phyloP scores from a whole-genome alignment of 2,797 vertebrate genomes.

The Arctocebus calabarensis region DNA sequence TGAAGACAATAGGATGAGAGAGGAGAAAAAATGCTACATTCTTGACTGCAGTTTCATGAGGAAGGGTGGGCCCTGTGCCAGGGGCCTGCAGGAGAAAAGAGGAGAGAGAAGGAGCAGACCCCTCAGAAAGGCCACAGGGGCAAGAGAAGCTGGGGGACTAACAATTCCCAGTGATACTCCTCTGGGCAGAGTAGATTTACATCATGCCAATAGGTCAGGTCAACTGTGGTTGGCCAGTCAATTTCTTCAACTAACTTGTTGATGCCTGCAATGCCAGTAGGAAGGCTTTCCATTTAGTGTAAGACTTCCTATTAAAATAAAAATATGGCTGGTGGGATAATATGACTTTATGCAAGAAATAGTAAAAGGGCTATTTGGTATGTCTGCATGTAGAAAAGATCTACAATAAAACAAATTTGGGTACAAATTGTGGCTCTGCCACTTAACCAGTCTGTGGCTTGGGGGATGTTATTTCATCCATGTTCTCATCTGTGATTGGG shows the following conservation, averaged over 20 bases:
- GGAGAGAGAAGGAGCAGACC: background rate
- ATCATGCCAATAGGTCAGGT: background rate
- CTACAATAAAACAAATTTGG: background rate
- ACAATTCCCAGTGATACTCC: background rate
- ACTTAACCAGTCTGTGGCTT: background rate
- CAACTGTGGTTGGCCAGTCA: background rate
- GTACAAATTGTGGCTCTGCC: background rate
- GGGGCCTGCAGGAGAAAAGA: background rate
- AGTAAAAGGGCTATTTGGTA: background rate
- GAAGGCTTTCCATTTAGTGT: background rate
- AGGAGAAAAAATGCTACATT: background rate
- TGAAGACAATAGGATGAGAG: background rate
- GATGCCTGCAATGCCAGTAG: background rate
- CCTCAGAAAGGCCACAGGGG: background rate
- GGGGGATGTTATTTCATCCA: background rate
- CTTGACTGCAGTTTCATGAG: background rate
- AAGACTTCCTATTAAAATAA: constrained; percentile 42
- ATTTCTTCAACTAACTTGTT: background rate
- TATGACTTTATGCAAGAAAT: background rate
- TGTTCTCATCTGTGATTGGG: background rate
- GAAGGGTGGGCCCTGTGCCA: background rate
- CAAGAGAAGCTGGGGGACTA: background rate
- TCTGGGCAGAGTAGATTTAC: background rate
- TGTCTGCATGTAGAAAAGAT: background rate
- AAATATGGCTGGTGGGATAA: background rate